These are phyloP conservation scores for Globia sparganii DNA, from an alignment of 2,888 invertebrate species.

Conservation along the genomic window DNA sequence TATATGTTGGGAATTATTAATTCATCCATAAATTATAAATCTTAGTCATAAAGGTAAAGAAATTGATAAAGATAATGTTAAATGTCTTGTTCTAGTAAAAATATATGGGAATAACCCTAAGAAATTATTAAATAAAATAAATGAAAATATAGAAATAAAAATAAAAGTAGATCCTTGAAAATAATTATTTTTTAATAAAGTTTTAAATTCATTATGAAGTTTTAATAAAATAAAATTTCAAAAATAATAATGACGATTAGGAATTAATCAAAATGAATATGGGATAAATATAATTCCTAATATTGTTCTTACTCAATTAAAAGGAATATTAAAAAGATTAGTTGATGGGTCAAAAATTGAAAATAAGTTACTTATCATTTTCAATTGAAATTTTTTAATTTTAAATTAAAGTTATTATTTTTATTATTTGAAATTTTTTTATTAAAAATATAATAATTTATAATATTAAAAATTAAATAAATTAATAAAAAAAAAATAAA, in stretches of 20 bases:
- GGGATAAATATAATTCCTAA: conserved; percentile 89
- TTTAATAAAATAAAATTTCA: conserved; percentile 87
- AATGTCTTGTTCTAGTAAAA: conserved; percentile 92
- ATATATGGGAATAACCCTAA: conserved; percentile 93
- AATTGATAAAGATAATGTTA: conserved; percentile 90
- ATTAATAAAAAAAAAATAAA: conserved; percentile 82
- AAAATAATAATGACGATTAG: conserved; percentile 87
- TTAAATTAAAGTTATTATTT: conserved; percentile 71
- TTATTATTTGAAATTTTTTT: conserved; percentile 71
- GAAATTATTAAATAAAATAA: conserved; percentile 92
- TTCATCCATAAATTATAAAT: conserved; percentile 83
- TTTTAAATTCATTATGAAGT: conserved; percentile 91
- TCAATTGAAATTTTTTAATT: conserved; percentile 83
- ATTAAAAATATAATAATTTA: conserved; percentile 88
- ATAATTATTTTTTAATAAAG: conserved; percentile 84
- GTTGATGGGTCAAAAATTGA: conserved; percentile 92
- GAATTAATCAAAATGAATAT: conserved; percentile 88
- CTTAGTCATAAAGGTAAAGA: conserved; percentile 92
- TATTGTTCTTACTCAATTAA: conserved; percentile 91
- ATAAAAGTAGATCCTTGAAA: conserved; percentile 89
- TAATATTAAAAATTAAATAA: conserved; percentile 88
- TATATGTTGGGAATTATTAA: conserved; percentile 88
- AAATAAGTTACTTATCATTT: conserved; percentile 93
- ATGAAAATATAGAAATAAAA: conserved; percentile 90
- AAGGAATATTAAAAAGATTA: conserved; percentile 85